Evolutionary conservation across 2,797 vertebrate species (phyloP).

Genomic region (Peromyscus aztecus): DNA sequence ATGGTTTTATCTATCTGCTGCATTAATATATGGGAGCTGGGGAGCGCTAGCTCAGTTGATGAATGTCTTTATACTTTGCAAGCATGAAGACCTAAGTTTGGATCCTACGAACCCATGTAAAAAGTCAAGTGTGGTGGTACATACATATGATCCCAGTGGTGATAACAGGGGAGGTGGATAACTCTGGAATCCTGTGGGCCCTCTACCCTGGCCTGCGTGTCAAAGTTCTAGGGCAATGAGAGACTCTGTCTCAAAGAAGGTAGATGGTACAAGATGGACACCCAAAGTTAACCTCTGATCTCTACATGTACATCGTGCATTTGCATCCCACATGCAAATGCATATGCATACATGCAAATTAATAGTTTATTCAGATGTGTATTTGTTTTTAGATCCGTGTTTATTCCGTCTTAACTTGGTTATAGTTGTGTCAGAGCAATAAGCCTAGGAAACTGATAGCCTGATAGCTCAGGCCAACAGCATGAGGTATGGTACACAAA

Average conservation of each 20-base stretch:
- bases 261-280: not conserved
- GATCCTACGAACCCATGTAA: not conserved
- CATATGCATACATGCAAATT: not conserved
- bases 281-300: not conserved
- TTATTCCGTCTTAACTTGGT: not conserved
- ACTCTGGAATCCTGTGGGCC: not conserved
- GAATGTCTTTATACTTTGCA: not conserved
- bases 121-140: not conserved
- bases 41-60: not conserved
- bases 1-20: not conserved
- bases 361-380: not conserved
- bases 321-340: no score
- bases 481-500: not conserved
- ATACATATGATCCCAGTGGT: not conserved
- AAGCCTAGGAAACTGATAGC: not conserved
- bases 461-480: no score
- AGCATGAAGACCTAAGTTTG: not conserved
- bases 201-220: not conserved
- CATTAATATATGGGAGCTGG: not conserved
- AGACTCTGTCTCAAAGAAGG: not conserved
- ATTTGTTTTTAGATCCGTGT: not conserved
- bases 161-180: not conserved
- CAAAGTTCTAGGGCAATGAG: not conserved
- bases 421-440: not conserved
- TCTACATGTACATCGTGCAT: not conserved